These are phyloP conservation scores for Drosophila littoralis DNA, from an alignment of 1,140 invertebrate species.

Conservation along the genomic window DNA sequence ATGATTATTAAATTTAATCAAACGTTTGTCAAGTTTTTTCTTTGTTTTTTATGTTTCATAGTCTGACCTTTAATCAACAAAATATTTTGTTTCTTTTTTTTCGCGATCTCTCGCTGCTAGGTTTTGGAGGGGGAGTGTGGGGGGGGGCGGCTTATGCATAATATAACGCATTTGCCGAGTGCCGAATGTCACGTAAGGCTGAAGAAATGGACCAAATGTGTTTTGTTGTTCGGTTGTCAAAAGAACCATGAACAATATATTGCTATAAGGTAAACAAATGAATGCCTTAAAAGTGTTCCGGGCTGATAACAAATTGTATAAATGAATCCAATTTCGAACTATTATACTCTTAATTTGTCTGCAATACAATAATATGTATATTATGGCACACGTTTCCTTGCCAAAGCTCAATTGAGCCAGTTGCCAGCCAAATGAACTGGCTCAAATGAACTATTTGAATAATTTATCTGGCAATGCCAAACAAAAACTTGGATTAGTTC, in stretches of 20 bases:
- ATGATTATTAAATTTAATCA: conserved; percentile 54
- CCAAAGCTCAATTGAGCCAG: too few species aligned
- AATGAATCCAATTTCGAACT: too few species aligned
- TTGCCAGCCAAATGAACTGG: too few species aligned
- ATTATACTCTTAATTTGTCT: too few species aligned
- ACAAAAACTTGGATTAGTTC: too few species aligned
- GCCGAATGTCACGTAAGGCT: conserved; percentile 35
- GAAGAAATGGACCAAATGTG: conserved; percentile 21
- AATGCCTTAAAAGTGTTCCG: too few species aligned
- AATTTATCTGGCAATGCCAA: too few species aligned
- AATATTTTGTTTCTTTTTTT: conserved; percentile 23
- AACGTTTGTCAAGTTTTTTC: conserved; percentile 29
- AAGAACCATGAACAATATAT: background rate
- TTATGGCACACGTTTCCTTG: too few species aligned
- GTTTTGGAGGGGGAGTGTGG: background rate
- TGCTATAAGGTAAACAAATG: too few species aligned
- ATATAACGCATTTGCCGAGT: conserved; percentile 26
- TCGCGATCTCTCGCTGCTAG: background rate
- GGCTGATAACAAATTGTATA: too few species aligned
- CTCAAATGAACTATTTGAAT: too few species aligned
- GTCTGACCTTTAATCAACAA: conserved; percentile 44
- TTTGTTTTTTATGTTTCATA: background rate
- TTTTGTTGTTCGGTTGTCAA: background rate
- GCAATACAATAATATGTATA: too few species aligned
- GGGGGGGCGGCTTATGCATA: background rate